Conservation (phyloP, 2,888 invertebrate genomes). For the Mechanitis mazaeus region DNA sequence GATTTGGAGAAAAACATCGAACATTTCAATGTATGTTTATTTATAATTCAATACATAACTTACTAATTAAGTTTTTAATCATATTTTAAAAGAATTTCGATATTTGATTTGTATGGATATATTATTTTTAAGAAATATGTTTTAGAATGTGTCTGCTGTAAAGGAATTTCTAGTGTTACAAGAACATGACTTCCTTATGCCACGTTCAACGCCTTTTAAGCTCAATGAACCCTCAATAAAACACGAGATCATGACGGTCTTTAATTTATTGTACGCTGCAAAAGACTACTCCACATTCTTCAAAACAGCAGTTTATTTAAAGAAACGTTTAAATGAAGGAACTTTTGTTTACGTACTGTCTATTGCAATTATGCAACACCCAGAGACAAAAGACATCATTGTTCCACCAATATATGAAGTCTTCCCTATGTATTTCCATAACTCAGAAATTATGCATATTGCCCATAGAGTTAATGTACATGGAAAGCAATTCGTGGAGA, state of each 20-base stretch:
- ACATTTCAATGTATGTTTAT: slow-evolving; percentile 58
- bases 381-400: slow-evolving; percentile 79
- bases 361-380: slow-evolving; percentile 78
- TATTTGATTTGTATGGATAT: background rate
- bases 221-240: slow-evolving; percentile 73
- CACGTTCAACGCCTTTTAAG: slow-evolving; percentile 77
- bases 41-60: slow-evolving; percentile 34
- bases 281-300: slow-evolving; percentile 82
- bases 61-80: too few relatives aligned
- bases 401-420: slow-evolving; percentile 83
- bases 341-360: slow-evolving; percentile 81
- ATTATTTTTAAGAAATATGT: slow-evolving; percentile 25
- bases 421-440: slow-evolving; percentile 83
- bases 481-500: slow-evolving; percentile 46
- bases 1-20: slow-evolving; percentile 70
- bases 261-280: slow-evolving; percentile 82
- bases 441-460: slow-evolving; percentile 80
- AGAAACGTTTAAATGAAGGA: slow-evolving; percentile 81
- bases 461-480: slow-evolving; percentile 78
- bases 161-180: slow-evolving; percentile 74
- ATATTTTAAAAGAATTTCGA: too few relatives aligned
- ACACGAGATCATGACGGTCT: slow-evolving; percentile 79
- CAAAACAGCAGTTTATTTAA: slow-evolving; percentile 81
- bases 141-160: slow-evolving; percentile 72
- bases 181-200: slow-evolving; percentile 71